Conservation (phyloP, 1,140 invertebrate genomes). For the Eupeodes corollae region DNA sequence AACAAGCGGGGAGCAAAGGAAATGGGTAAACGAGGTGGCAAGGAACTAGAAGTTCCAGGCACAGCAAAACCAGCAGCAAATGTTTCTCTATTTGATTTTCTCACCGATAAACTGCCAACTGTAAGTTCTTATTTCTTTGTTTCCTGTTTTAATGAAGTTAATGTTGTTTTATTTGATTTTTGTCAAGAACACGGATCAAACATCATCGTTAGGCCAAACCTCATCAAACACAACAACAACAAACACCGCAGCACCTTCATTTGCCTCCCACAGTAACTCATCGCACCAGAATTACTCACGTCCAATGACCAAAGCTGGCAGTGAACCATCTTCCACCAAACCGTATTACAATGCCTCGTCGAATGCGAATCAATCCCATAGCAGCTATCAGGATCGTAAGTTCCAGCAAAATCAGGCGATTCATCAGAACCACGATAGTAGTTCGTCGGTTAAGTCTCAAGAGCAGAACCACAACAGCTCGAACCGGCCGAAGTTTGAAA, state of each 20-base stretch:
- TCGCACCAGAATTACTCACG: neutral
- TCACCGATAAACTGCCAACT: slow-evolving; percentile 61
- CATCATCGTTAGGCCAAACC: neutral
- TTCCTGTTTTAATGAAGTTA: no score
- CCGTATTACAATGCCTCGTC: neutral
- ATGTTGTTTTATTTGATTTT: neutral
- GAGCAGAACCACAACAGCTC: no score
- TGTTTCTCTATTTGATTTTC: slow-evolving; percentile 76
- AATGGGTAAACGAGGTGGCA: slow-evolving; percentile 21
- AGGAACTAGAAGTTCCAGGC: slow-evolving; percentile 41
- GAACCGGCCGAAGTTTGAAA: slow-evolving; percentile 25
- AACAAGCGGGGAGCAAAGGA: slow-evolving; percentile 26
- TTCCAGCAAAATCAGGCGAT: slow-evolving; percentile 22
- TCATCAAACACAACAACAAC: slow-evolving; percentile 19
- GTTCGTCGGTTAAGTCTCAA: slow-evolving; percentile 3
- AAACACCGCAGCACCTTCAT: slow-evolving; percentile 21
- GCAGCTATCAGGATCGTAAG: neutral
- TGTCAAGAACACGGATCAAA: neutral
- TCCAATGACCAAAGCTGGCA: neutral
- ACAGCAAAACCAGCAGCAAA: slow-evolving; percentile 67
- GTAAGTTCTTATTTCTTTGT: slow-evolving; percentile 32
- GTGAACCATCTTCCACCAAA: neutral
- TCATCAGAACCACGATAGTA: slow-evolving; percentile 40
- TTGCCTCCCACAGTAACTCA: neutral
- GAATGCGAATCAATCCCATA: neutral